phyloP scores from a whole-genome alignment of 2,797 vertebrate species.

The Gadopsis bispinosus region DNA sequence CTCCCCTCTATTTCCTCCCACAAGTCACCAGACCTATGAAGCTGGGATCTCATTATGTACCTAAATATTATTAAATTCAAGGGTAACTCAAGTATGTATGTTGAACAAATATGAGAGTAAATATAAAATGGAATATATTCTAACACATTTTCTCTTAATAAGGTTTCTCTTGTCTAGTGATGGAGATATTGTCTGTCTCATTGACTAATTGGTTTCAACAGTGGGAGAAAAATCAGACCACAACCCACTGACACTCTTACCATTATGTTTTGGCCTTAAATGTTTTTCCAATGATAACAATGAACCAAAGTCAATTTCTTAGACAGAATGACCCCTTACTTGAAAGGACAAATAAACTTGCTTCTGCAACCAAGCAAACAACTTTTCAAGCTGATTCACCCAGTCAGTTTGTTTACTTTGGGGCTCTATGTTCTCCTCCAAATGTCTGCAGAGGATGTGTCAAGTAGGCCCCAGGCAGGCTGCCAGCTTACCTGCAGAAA shows the following conservation, averaged over 20 bases:
- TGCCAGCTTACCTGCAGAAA: constrained; percentile 77
- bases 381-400: constrained; percentile 62
- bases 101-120: not conserved
- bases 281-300: not conserved
- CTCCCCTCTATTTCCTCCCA: not conserved
- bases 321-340: constrained; percentile 24
- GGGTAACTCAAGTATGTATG: not conserved
- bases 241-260: constrained; percentile 1
- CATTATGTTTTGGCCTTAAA: not conserved
- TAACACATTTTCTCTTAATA: not conserved
- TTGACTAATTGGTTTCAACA: constrained; percentile 7
- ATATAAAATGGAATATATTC: not conserved
- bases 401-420: constrained; percentile 74
- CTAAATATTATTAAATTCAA: not conserved
- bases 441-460: constrained; percentile 79
- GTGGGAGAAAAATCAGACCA: not conserved
- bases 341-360: constrained; percentile 41
- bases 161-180: constrained; percentile 4
- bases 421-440: constrained; percentile 65
- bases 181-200: not conserved
- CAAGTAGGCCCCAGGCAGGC: constrained; percentile 71
- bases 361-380: constrained; percentile 49
- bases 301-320: constrained; percentile 6
- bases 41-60: not conserved
- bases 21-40: not conserved